Base-by-base conservation (phyloP, 2,113 vertebrate species). In the Phalacrocorax pelagicus region DNA sequence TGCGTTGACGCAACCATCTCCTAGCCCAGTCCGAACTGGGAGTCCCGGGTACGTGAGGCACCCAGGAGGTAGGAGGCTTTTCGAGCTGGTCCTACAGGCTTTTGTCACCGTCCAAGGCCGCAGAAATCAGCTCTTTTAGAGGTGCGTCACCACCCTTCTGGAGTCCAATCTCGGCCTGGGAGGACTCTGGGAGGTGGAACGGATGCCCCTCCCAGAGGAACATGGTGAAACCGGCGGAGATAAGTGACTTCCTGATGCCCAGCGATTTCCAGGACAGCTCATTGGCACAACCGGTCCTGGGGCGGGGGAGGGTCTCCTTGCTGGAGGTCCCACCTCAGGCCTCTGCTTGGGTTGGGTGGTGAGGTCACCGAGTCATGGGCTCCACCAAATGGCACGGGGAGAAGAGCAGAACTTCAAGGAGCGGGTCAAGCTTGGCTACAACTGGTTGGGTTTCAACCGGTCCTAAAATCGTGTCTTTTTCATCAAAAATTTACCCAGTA, bases 11-110 rank as follows among this genome's bases (percentile, higher is more conserved):
- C 69, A 74, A 92, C 69, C 61, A 0, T 17, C 72, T 70, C 74
- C 73, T 19, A 3, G 10, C 66, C 19, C 3, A 51, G 30, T 6
- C 46, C 27, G 17, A 22, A 12, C 46, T 2, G 6, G 29, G 23
- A 42, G 12, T 36, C 32, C 55, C 4, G 55, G 55, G 38, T 8
- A 3, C 22, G 1, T 24, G 46, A 65, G 58, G 18, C 74, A 59
- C 0, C 34, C 34, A 1, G 42, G 66, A 70, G 79, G 70, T 26
- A 10, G 52, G 78, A 59, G 19, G 23, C 7, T 6, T 19, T 47
- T 32, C 2, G 10, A 82, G 85, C 91, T 47, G 85, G 91, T 88
- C 85, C 57, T 92, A 30, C 91, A 27, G 38, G 79, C 78, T 92
- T 32, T 2, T 26, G 10, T n/a, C 62, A 32, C 24, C 15, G 1